Evolutionary conservation across 2,797 vertebrate genomes (phyloP), one percentile per base, ranked within the genome.

Genomic region (Gymnodraco acuticeps): DNA sequence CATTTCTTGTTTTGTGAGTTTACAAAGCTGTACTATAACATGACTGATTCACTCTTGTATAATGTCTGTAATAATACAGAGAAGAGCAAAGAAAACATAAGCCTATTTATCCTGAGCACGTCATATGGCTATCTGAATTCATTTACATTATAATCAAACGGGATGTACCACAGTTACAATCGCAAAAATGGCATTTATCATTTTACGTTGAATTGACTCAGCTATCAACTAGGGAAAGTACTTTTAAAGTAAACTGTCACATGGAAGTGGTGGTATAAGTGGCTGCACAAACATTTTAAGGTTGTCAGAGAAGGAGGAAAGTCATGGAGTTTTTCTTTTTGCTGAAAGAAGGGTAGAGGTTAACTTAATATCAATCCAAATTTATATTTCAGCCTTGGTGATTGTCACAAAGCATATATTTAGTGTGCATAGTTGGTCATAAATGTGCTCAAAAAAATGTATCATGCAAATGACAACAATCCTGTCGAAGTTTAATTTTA

Each of bases 21-120:
- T 81, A 72, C 70, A 79, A 76, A 87, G 56, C 23, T 82, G 58
- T 82, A 63, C 54, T 79, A 69, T 90, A 71, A 79, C 64, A 51
- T n/a, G 54, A 79, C 62, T 82, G 66, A 80, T 64, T 84, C 51
- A 53, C 77, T 47, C 16, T 41, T 76, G 53, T 78, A 54, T 70
- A 73, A 20, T 63, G 61, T 78, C 69, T 53, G 7, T 38, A 53
- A 79, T 69, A 61, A 84, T 77, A 80, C 55, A 68, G 23, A 53
- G 48, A 80, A 58, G 10, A 56, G 1, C 2, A 31, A 33, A 10
- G 55, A 56, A 43, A n/a, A 20, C 3, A 14, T 13, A 41, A 72
- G 47, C 60, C 56, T 69, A 77, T 77, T 82, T 63, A 78, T 67
- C 64, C 56, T 27, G 20, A 74, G 31, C 73, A 81, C 50, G 67